Evolutionary conservation across 2,113 vertebrate species (phyloP).

Genomic region (Oostethus manadensis): DNA sequence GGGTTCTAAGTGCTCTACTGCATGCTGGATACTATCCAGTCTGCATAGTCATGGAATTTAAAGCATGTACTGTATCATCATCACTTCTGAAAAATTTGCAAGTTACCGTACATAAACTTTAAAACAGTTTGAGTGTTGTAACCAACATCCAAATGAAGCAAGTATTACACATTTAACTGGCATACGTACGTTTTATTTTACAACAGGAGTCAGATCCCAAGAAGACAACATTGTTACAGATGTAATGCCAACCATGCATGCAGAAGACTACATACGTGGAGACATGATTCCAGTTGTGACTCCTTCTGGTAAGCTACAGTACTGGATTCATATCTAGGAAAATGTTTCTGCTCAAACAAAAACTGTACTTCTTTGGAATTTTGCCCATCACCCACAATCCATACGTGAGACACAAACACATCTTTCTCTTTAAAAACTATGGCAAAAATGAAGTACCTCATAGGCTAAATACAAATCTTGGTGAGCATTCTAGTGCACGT

Average conservation of each 20-base stretch:
- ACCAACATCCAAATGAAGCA: not conserved
- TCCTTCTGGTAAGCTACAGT: slow-evolving; percentile 27
- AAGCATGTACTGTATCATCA: not conserved
- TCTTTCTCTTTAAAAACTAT: not conserved
- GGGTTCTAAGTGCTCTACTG: slow-evolving; percentile 1
- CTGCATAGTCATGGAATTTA: not conserved
- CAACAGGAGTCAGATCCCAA: slow-evolving; percentile 42
- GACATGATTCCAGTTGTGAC: slow-evolving; percentile 24
- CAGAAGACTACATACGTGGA: slow-evolving; percentile 19
- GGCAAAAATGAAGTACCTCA: not conserved
- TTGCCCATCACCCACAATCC: too few species aligned
- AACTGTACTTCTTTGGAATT: too few species aligned
- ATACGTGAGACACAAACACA: not conserved
- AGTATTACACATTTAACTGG: not conserved
- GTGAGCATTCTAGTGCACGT: too few species aligned
- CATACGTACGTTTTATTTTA: not conserved
- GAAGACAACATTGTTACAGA: not conserved
- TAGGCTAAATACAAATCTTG: too few species aligned
- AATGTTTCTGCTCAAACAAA: too few species aligned
- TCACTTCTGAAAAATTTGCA: not conserved
- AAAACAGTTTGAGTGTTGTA: not conserved
- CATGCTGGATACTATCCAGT: not conserved
- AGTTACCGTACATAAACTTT: not conserved
- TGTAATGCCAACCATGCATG: rapidly evolving
- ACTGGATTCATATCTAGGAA: not conserved